Evolutionary conservation across 2,113 vertebrate genomes (phyloP).

Genomic region (Lepus americanus): DNA sequence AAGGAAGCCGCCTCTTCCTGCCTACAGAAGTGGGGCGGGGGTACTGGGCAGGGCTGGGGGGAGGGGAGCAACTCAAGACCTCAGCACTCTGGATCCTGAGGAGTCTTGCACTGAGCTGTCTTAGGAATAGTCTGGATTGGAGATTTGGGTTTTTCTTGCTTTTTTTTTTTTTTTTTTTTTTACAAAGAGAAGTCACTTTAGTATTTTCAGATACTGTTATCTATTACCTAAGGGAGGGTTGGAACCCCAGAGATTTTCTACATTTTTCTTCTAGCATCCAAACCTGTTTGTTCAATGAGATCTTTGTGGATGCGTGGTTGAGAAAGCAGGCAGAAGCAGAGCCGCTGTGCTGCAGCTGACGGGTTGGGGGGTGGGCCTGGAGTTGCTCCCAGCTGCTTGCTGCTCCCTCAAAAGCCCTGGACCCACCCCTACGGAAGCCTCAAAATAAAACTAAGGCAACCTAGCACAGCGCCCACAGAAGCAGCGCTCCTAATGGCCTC

Average conservation of each 20-base stretch:
- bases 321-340: neutral
- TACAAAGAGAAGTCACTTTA: constrained; percentile 19
- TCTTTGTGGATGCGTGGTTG: accelerated
- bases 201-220: neutral
- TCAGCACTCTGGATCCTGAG: neutral
- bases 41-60: neutral
- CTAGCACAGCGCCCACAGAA: accelerated
- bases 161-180: neutral
- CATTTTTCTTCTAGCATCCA: neutral
- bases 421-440: neutral
- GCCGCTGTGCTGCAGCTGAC: no score
- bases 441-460: neutral
- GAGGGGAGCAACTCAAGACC: neutral
- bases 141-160: neutral
- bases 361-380: neutral
- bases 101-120: neutral
- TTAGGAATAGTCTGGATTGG: neutral
- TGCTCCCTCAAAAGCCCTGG: neutral
- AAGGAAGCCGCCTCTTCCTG: neutral
- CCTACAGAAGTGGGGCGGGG: neutral
- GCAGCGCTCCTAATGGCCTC: accelerated
- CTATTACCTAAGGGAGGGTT: neutral
- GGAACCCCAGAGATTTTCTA: neutral
- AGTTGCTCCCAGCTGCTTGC: neutral
- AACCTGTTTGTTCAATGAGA: neutral